Evolutionary conservation across 1,140 invertebrate genomes (phyloP), one percentile per base, ranked within the genome.

Genomic region (Latrodectus geometricus): DNA sequence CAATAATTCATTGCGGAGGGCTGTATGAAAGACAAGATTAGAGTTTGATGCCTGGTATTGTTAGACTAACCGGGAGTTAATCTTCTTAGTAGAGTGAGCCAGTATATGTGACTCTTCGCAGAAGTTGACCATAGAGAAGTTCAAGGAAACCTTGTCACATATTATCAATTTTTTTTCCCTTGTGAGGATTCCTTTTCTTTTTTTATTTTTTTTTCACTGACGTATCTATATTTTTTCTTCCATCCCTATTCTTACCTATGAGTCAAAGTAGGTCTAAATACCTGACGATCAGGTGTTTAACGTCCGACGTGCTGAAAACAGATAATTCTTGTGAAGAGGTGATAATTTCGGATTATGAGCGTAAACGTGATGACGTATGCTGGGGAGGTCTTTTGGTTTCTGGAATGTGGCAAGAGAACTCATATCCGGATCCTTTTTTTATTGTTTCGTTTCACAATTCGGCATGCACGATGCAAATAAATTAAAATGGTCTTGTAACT

Each of bases 301-400:
- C 48, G 66, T 72, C 54, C 49, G 75, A 86, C 56, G 83, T 86
- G 83, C 48, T 86, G 83, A 86, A 86, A 86, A 78, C 75, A 61
- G 61, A 14, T 86, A 70, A 86, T 84, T 84, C 49, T 23, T 4
- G 21, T 15, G 69, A 72, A 15, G 49, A 72, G 83, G 83, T 61
- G 83, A 86, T 86, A 86, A 86, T 78, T 86, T 78, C 23, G 83
- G 83, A 86, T 86, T 86, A 86, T 66, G 68, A 86, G 35, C 82
- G 48, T 75, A 73, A 84, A 84, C 73, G 81, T 76, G 82, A 68
- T 84, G 82, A 84, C 65, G 50, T 73, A 35, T 12, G 56, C 66
- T 9, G 17, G 82, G 23, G 73, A 61, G 15, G 3, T 35, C 48
- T 9, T 15, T 48, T 52, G 68, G 50, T 49, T 54, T 83, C 68